A percentile compares a stretch with the other conserved stretches of the same genome.
These are phyloP conservation scores for Atopsyche davidsoni DNA, from an alignment of 1,140 invertebrate genomes.

Conservation along the genomic window DNA sequence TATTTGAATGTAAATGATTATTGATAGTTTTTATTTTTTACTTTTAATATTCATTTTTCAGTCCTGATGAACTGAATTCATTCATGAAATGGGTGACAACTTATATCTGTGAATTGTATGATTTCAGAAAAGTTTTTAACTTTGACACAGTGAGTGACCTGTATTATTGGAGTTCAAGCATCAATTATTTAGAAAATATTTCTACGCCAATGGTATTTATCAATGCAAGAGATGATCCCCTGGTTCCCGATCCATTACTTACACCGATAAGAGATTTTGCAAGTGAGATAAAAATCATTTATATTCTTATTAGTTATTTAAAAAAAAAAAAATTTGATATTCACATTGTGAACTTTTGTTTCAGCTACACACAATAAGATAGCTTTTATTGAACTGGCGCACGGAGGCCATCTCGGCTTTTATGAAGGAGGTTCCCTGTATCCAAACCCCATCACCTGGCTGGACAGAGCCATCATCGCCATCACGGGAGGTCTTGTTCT, in stretches of 20 bases:
- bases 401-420: slow-evolving; percentile 89
- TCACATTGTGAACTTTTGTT: slow-evolving; percentile 34
- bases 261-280: slow-evolving; percentile 67
- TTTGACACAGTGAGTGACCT: slow-evolving; percentile 71
- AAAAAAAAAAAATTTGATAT: slow-evolving; percentile 6
- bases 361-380: slow-evolving; percentile 61
- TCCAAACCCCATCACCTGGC: slow-evolving; percentile 84
- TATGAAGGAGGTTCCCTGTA: slow-evolving; percentile 81
- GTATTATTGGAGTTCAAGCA: slow-evolving; percentile 76
- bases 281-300: slow-evolving; percentile 51
- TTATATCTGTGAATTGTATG: slow-evolving; percentile 3
- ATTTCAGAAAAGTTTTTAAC: slow-evolving; percentile 63
- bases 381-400: slow-evolving; percentile 73
- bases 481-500: slow-evolving; percentile 63
- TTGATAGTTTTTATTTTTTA: too few species aligned
- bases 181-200: slow-evolving; percentile 70
- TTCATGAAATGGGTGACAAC: too few species aligned
- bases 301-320: slow-evolving; percentile 4
- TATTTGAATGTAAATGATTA: too few species aligned
- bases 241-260: slow-evolving; percentile 71
- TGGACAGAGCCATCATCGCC: slow-evolving; percentile 75
- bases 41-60: too few species aligned
- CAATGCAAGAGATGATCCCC: slow-evolving; percentile 82
- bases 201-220: slow-evolving; percentile 81
- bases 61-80: too few species aligned